Evolutionary conservation across 2,888 invertebrate species (phyloP).

Genomic region (Timema cristinae): DNA sequence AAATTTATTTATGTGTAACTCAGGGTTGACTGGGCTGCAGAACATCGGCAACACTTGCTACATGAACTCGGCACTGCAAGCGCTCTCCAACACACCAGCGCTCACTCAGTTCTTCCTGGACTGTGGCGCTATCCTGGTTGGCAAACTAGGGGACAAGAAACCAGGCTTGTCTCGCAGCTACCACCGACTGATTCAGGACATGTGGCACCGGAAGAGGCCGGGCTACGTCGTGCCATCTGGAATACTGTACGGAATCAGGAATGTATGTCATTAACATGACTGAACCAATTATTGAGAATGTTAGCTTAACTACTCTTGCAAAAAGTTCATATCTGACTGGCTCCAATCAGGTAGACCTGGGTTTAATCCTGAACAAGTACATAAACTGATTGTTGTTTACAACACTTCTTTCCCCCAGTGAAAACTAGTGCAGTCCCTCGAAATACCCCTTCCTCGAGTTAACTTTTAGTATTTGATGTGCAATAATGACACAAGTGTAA

Average conservation of each 20-base stretch:
- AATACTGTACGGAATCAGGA: slow-evolving; percentile 76
- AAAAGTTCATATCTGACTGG: too few relatives aligned
- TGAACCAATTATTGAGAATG: too few relatives aligned
- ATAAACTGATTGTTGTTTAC: too few relatives aligned
- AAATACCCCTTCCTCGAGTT: too few relatives aligned
- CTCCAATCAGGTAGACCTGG: too few relatives aligned
- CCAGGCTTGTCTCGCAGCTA: slow-evolving; percentile 69
- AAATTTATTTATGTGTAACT: too few relatives aligned
- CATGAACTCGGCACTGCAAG: slow-evolving; percentile 96
- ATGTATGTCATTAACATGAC: slow-evolving; percentile 50
- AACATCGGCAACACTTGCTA: slow-evolving; percentile 99
- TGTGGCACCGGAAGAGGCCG: slow-evolving; percentile 80
- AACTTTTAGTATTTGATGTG: too few relatives aligned
- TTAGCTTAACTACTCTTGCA: too few relatives aligned
- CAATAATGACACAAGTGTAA: too few relatives aligned
- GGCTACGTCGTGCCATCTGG: slow-evolving; percentile 85
- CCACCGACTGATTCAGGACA: slow-evolving; percentile 79
- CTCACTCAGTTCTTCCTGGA: slow-evolving; percentile 88
- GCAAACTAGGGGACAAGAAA: slow-evolving; percentile 54
- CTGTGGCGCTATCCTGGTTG: slow-evolving; percentile 61
- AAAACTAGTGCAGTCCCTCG: too few relatives aligned
- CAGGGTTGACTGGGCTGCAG: slow-evolving; percentile 84
- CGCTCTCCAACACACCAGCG: slow-evolving; percentile 87
- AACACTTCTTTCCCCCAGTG: too few relatives aligned
- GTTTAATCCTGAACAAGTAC: too few relatives aligned